Evolutionary conservation across 2,888 invertebrate genomes (phyloP), one percentile per base, ranked within the genome.

Genomic region (Calameuta filiformis): DNA sequence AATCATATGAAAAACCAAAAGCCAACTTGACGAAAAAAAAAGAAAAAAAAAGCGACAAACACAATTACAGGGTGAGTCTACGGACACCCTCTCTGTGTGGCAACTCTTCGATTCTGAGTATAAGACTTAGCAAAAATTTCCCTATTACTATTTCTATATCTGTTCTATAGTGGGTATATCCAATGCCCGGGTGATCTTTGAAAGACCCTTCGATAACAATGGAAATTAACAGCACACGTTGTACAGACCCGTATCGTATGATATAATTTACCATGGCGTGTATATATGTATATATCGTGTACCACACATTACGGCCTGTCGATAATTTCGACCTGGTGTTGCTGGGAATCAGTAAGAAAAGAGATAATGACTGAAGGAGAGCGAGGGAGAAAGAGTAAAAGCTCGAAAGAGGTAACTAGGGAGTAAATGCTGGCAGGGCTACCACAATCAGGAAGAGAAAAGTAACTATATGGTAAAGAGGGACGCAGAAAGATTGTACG

Each of bases 291-390:
- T 73, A 35, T 23, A 73, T 35, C 12, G 73, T 23, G 73, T 35
- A 23, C 35, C 73, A 35, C 73, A 73, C 73, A 73, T 35, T 73
- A 73, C 11, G 73, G 73, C 73, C 73, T 35, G 11, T 35, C 73
- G 73, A n/a, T 73, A 73, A 35, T 35, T 35, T 73, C 73, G 73
- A 34, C n/a, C 9, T 12, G 73, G 73, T 73, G 30, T 71, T 33
- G 31, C 23, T 40, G 23, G 9, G 23, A 31, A 69, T 69, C 33
- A 30, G 69, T 69, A 69, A 3, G 69, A 40, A 40, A 40, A 1
- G 23, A 40, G 40, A 40, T 23, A 40, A 40, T 40, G 40, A 33
- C 23, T 30, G 15, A 15, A 71, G 71, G 71, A 71, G 30, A 71
- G 11, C 3, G 71, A 71, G 71, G 12, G 71, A 71, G 71, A 23